Conservation (phyloP, 2,888 invertebrate species). For the Monopis laevigella region DNA sequence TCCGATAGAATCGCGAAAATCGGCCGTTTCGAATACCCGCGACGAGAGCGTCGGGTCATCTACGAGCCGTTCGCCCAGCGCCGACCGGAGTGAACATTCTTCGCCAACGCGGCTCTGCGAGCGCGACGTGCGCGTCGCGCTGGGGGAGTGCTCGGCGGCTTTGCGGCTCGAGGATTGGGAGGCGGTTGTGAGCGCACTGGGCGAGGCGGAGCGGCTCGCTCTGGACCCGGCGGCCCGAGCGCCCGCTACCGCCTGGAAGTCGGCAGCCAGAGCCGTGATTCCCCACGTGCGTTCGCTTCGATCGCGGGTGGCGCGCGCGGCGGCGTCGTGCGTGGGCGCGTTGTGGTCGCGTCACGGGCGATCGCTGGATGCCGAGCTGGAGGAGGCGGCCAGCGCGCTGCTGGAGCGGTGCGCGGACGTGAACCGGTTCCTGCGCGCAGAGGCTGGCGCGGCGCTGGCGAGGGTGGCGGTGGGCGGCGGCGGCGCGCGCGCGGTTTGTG, state of each 20-base stretch:
- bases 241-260: conserved; percentile 72
- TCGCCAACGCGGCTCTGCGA: conserved; percentile 21
- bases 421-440: conserved; percentile 90
- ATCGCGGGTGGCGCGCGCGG: conserved; percentile 91
- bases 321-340: conserved; percentile 84
- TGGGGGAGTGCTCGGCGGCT: conserved; percentile 46
- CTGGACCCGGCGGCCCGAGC: conserved; percentile 74
- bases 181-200: conserved; percentile 76
- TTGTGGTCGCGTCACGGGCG: conserved; percentile 75
- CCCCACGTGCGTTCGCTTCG: conserved; percentile 88
- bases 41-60: background rate
- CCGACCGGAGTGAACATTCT: conserved; percentile 20
- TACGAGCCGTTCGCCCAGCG: conserved; percentile 16
- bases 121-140: conserved; percentile 47
- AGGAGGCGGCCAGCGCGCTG: conserved; percentile 83
- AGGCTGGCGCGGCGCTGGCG: conserved; percentile 84
- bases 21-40: too few species aligned
- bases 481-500: conserved; percentile 71
- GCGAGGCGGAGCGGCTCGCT: conserved; percentile 73
- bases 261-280: conserved; percentile 75
- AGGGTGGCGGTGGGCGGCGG: conserved; percentile 82
- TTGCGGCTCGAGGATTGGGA: conserved; percentile 85
- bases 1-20: conserved; percentile 23
- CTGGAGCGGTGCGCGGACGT: conserved; percentile 93
- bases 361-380: conserved; percentile 77